Evolutionary conservation across 2,888 invertebrate species (phyloP).

Genomic region (Agriopis marginaria): DNA sequence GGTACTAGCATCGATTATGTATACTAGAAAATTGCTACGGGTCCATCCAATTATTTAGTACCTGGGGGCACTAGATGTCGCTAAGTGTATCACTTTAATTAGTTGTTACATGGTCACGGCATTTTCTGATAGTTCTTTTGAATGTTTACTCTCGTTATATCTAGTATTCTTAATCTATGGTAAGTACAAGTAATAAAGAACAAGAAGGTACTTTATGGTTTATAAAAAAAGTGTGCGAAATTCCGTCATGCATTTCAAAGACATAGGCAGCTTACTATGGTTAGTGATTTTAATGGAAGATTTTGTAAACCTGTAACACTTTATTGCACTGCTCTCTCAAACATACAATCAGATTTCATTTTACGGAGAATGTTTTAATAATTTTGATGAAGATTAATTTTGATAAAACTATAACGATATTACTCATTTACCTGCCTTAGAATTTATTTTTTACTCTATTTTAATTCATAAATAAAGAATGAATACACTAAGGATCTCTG

Average conservation of each 20-base stretch:
- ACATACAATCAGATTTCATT: conserved; percentile 10
- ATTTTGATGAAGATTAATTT: not conserved
- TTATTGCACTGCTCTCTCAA: conserved; percentile 10
- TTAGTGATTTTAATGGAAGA: conserved; percentile 17
- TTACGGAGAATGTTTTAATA: conserved; percentile 2
- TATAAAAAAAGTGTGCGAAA: not conserved
- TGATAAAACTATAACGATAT: conserved; percentile 1
- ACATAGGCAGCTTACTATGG: conserved; percentile 9
- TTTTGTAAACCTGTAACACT: not conserved
- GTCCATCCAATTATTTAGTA: too few species aligned
- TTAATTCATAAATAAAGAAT: conserved; percentile 34
- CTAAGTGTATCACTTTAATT: too few species aligned
- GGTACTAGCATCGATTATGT: too few species aligned
- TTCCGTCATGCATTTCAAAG: conserved; percentile 5
- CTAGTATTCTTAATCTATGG: too few species aligned
- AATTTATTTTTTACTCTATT: conserved; percentile 42
- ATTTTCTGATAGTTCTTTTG: too few species aligned
- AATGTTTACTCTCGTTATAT: too few species aligned
- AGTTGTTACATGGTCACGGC: too few species aligned
- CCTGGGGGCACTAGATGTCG: too few species aligned
- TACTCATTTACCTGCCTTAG: conserved; percentile 16
- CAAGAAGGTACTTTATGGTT: not conserved
- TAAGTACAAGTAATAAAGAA: too few species aligned
- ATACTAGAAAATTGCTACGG: too few species aligned
- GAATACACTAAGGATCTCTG: conserved; percentile 4